Evolutionary conservation across 2,888 invertebrate species (phyloP).

Genomic region (Temnothorax ravouxi): DNA sequence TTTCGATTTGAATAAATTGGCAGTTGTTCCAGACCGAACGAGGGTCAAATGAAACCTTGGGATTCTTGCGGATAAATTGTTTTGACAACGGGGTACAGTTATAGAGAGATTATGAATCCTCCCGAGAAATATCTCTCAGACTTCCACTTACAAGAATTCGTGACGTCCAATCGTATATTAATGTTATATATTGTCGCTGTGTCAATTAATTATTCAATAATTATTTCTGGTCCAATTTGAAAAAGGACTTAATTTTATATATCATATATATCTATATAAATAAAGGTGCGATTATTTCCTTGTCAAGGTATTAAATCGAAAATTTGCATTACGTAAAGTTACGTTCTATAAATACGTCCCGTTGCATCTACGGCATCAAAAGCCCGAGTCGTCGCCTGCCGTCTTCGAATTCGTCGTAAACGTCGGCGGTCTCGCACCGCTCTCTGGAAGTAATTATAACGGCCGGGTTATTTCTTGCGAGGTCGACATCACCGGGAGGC

Average conservation of each 20-base stretch:
- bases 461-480: slow-evolving; percentile 68
- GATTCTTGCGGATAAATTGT: not conserved
- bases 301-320: not conserved
- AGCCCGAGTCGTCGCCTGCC: not conserved
- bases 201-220: not conserved
- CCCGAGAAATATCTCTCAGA: not conserved
- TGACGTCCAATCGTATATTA: not conserved
- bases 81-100: not conserved
- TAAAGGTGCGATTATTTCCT: not conserved
- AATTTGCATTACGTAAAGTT: slow-evolving; percentile 14
- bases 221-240: not conserved
- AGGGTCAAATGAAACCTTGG: slow-evolving; percentile 1
- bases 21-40: not conserved
- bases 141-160: not conserved
- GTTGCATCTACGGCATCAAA: slow-evolving; percentile 7
- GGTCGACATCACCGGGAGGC: slow-evolving; percentile 43
- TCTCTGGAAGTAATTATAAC: slow-evolving; percentile 64
- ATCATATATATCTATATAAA: not conserved
- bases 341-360: slow-evolving; percentile 4
- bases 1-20: slow-evolving; percentile 24
- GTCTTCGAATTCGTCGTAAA: slow-evolving; percentile 26
- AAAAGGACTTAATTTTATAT: not conserved
- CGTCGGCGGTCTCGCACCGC: slow-evolving; percentile 15
- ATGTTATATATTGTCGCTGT: not conserved
- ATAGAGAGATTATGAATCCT: not conserved